A percentile compares a stretch with the other conserved stretches of the same genome.
phyloP scores from a whole-genome alignment of 2,888 invertebrate species.

The Dichetophora obliterata region DNA sequence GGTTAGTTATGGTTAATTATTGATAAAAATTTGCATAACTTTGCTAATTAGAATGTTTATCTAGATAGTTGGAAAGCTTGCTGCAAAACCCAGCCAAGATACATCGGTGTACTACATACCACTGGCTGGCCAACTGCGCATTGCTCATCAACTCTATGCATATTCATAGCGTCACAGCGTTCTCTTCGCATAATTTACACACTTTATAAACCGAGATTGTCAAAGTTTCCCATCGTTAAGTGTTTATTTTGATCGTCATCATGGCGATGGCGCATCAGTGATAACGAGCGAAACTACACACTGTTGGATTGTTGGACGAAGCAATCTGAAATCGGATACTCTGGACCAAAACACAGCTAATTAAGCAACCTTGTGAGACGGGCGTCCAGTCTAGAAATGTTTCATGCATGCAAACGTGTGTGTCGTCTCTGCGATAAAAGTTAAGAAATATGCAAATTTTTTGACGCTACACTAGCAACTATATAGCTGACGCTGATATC shows the following conservation, averaged over 20 bases:
- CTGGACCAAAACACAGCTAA: neutral
- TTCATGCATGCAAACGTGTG: neutral
- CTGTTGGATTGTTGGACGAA: neutral
- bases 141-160: too few relatives aligned
- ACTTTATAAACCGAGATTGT: slow-evolving; percentile 24
- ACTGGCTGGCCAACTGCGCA: too few relatives aligned
- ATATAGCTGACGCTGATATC: slow-evolving; percentile 9
- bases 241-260: slow-evolving; percentile 63
- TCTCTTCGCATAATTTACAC: slow-evolving; percentile 16
- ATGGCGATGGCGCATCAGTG: slow-evolving; percentile 1
- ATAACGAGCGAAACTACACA: slow-evolving; percentile 35
- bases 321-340: neutral
- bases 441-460: neutral
- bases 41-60: slow-evolving; percentile 11
- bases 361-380: neutral
- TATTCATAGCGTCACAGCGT: too few relatives aligned
- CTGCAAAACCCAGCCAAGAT: neutral
- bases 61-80: slow-evolving; percentile 7
- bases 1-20: too few relatives aligned
- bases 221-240: slow-evolving; percentile 48
- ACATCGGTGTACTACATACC: too few relatives aligned
- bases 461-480: neutral
- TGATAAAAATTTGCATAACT: neutral
- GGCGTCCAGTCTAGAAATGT: neutral
- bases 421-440: neutral